Conservation (phyloP, 2,888 invertebrate genomes). For the Bursaphelenchus okinawaensis region DNA sequence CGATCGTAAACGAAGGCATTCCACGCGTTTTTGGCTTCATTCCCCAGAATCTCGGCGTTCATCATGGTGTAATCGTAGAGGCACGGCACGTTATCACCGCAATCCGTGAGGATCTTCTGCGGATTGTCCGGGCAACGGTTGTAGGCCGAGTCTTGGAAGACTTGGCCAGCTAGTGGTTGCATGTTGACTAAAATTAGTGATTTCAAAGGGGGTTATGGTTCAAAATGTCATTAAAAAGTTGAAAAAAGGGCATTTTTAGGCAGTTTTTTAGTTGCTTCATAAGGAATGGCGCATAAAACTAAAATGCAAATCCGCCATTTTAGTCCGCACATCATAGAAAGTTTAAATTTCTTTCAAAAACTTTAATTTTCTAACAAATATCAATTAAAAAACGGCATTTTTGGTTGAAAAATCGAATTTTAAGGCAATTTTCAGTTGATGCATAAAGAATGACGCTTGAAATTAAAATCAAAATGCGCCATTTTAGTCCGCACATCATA, state of each 20-base stretch:
- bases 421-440: too few species aligned
- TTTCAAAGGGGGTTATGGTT: not conserved
- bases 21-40: slow-evolving; percentile 30
- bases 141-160: slow-evolving; percentile 36
- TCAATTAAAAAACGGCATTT: not conserved
- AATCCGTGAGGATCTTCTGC: slow-evolving; percentile 42
- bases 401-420: too few species aligned
- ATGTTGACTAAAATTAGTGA: slow-evolving; percentile 41
- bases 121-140: slow-evolving; percentile 52
- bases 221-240: too few species aligned
- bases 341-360: not conserved
- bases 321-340: too few species aligned
- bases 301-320: too few species aligned
- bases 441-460: too few species aligned
- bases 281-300: too few species aligned
- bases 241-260: too few species aligned
- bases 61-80: slow-evolving; percentile 42
- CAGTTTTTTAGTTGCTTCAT: too few species aligned
- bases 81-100: slow-evolving; percentile 47
- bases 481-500: too few species aligned
- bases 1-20: slow-evolving; percentile 43
- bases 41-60: slow-evolving; percentile 46
- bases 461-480: too few species aligned
- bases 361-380: not conserved
- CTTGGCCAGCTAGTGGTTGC: slow-evolving; percentile 42